These are phyloP conservation scores for Orthosia gracilis DNA, from an alignment of 2,888 invertebrate species.

Conservation along the genomic window DNA sequence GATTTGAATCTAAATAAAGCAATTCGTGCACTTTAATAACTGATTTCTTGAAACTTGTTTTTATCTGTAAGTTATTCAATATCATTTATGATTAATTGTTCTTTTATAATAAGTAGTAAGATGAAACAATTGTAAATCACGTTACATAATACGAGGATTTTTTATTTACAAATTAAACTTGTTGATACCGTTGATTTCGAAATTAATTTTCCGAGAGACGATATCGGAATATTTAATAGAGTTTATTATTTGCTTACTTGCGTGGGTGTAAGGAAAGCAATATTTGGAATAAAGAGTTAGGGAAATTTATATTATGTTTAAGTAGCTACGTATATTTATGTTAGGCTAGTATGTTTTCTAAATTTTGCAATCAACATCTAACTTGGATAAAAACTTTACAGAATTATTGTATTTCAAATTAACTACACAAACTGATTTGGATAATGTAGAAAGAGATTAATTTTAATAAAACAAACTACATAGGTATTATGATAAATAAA, in stretches of 20 bases:
- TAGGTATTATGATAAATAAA: neutral
- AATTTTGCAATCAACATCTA: conserved; percentile 43
- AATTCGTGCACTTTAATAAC: neutral
- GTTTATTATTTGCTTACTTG: conserved; percentile 25
- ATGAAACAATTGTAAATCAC: conserved; percentile 1
- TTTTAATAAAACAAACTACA: neutral
- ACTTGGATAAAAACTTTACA: neutral
- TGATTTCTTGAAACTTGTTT: neutral
- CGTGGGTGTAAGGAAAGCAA: conserved; percentile 25
- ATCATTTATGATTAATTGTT: neutral
- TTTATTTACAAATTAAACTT: conserved; percentile 27
- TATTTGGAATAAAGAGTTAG: conserved; percentile 21
- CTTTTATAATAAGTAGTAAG: neutral
- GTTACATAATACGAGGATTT: neutral
- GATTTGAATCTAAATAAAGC: neutral
- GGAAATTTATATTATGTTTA: conserved; percentile 22
- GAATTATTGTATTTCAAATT: conserved; percentile 7
- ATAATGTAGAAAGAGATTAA: neutral
- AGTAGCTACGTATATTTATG: conserved; percentile 15
- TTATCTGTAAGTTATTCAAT: neutral
- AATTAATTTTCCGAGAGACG: conserved; percentile 30
- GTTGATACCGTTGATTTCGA: conserved; percentile 18
- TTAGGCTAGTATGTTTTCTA: conserved; percentile 1
- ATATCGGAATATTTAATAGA: conserved; percentile 27
- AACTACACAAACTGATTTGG: neutral